Conservation (phyloP, 1,140 invertebrate species). For the Papilio polytes region DNA sequence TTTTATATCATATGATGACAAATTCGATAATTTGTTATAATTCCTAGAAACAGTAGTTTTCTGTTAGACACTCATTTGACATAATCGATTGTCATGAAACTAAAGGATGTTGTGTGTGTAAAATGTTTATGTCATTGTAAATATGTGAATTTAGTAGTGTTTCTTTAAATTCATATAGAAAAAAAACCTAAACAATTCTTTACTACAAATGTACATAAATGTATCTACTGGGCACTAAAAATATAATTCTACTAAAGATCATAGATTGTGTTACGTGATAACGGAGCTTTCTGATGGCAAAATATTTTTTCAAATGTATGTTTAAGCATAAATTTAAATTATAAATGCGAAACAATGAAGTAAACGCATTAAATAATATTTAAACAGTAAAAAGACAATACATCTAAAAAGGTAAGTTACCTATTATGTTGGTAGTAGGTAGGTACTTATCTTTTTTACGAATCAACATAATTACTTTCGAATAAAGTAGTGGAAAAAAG, state of each 20-base stretch:
- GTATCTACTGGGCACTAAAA: no score
- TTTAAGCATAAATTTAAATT: not conserved
- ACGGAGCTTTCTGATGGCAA: no score
- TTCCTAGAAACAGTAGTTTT: not conserved
- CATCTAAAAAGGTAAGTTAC: not conserved
- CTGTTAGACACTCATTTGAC: not conserved
- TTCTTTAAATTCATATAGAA: no score
- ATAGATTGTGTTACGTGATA: no score
- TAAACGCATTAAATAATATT: not conserved
- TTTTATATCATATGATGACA: no score
- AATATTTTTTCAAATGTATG: no score
- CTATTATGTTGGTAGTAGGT: not conserved
- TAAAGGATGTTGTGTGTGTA: not conserved
- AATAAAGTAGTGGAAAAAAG: constrained; percentile 40
- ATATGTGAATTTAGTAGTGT: no score
- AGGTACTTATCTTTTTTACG: not conserved
- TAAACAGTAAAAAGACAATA: not conserved
- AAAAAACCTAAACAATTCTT: no score
- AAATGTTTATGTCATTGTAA: no score
- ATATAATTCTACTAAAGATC: no score
- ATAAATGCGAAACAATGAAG: not conserved
- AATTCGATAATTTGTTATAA: not conserved
- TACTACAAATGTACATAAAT: no score
- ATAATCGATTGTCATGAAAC: not conserved
- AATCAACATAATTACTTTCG: not conserved